These are phyloP conservation scores for Eretmochelys imbricata DNA, from an alignment of 2,113 vertebrate species.

Conservation along the genomic window DNA sequence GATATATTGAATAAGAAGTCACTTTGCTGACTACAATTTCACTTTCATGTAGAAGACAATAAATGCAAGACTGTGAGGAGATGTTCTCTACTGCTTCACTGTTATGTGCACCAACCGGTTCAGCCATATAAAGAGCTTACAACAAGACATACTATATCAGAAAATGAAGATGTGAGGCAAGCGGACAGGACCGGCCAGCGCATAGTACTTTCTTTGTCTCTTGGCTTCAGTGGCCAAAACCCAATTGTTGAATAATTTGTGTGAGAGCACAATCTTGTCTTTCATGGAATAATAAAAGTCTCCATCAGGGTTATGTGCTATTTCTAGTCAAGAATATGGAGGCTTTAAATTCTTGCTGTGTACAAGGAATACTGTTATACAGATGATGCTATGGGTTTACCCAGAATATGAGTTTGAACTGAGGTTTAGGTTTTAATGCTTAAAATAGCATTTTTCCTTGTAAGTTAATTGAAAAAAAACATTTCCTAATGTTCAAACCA, in stretches of 20 bases:
- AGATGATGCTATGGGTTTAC: conserved; percentile 64
- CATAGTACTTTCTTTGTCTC: conserved; percentile 80
- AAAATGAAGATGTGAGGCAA: conserved; percentile 63
- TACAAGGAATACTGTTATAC: conserved; percentile 60
- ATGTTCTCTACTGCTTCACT: background rate
- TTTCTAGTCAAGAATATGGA: conserved; percentile 77
- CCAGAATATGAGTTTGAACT: conserved; percentile 45
- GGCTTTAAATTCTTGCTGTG: conserved; percentile 63
- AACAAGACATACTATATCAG: conserved; percentile 50
- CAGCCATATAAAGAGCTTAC: background rate
- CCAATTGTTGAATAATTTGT: conserved; percentile 80
- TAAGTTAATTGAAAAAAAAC: background rate
- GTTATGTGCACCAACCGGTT: background rate
- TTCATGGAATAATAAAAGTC: conserved; percentile 77
- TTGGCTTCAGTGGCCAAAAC: conserved; percentile 58
- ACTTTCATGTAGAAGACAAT: background rate
- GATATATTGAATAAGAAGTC: background rate
- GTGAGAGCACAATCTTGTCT: conserved; percentile 79
- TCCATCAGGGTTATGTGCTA: conserved; percentile 72
- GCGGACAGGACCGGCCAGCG: conserved; percentile 52
- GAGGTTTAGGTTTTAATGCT: conserved; percentile 33
- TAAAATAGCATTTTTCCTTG: conserved; percentile 32
- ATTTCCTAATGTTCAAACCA: conserved; percentile 12
- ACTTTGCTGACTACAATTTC: background rate
- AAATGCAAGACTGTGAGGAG: background rate